Evolutionary conservation across 2,888 invertebrate species (phyloP).

Genomic region (Drosophila maculinotata): DNA sequence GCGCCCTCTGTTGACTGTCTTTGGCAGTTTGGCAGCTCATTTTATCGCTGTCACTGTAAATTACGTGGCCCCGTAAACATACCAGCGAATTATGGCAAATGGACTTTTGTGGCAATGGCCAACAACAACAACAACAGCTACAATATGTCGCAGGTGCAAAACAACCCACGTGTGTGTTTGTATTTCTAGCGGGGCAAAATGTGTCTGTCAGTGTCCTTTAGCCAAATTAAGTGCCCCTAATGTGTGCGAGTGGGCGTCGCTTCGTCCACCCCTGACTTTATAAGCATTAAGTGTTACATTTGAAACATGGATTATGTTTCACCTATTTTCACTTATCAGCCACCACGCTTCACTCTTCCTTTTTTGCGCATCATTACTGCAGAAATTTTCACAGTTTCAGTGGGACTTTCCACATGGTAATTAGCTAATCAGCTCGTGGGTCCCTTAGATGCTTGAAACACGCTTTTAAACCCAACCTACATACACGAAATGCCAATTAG

Average conservation of each 20-base stretch:
- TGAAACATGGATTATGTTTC: slow-evolving; percentile 30
- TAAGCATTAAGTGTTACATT: slow-evolving; percentile 24
- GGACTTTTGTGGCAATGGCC: slow-evolving; percentile 13
- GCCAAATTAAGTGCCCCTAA: slow-evolving; percentile 42
- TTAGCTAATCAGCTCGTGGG: slow-evolving; percentile 50
- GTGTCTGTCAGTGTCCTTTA: slow-evolving; percentile 31
- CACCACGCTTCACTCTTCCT: background rate
- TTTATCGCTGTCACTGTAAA: slow-evolving; percentile 71
- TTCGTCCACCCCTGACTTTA: background rate
- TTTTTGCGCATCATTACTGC: background rate
- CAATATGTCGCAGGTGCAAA: slow-evolving; percentile 48
- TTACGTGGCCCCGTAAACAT: slow-evolving; percentile 59
- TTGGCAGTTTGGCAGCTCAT: slow-evolving; percentile 72
- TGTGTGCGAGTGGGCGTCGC: slow-evolving; percentile 16
- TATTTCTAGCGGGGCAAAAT: slow-evolving; percentile 26
- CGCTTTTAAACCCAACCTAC: background rate
- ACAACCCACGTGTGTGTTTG: slow-evolving; percentile 11
- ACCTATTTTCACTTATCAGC: slow-evolving; percentile 27
- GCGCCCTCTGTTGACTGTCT: slow-evolving; percentile 39
- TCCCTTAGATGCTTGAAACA: background rate
- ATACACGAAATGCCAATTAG: slow-evolving; percentile 30
- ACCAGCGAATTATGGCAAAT: slow-evolving; percentile 28
- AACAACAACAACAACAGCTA: slow-evolving; percentile 21
- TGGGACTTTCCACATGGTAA: slow-evolving; percentile 33
- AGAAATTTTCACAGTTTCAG: slow-evolving; percentile 7